phyloP scores from a whole-genome alignment of 2,113 vertebrate genomes.

The Cynopterus brachyotis region DNA sequence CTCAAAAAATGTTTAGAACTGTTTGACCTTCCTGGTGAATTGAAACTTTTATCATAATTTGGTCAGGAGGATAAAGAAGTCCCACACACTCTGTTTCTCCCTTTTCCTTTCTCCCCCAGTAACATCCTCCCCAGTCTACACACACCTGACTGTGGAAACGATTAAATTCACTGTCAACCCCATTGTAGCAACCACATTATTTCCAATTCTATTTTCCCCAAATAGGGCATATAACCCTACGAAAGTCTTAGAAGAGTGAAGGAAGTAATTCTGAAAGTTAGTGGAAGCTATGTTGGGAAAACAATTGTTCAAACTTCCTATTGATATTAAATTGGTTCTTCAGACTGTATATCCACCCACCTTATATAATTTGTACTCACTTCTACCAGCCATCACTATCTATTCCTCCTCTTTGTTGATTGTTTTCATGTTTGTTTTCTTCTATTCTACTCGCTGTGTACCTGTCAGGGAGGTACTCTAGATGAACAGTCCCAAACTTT shows the following conservation, averaged over 20 bases:
- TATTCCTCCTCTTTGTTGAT: background rate
- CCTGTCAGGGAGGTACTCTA: background rate
- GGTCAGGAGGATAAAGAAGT: background rate
- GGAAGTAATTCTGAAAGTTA: conserved; percentile 46
- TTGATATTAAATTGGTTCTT: background rate
- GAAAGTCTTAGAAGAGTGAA: background rate
- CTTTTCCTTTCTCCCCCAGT: background rate
- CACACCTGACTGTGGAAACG: background rate
- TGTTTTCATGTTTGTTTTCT: background rate
- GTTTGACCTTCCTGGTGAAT: background rate
- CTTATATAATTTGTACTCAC: background rate
- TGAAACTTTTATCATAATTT: background rate
- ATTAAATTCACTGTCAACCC: background rate
- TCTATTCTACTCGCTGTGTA: background rate
- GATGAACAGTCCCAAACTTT: too few species aligned
- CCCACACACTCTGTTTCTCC: background rate
- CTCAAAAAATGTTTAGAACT: background rate
- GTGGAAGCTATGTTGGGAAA: background rate
- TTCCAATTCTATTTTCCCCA: background rate
- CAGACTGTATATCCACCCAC: background rate
- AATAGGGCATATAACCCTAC: background rate
- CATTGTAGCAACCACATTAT: background rate
- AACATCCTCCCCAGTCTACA: background rate
- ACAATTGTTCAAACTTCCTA: background rate
- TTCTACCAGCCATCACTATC: background rate